Conservation (phyloP, 2,113 vertebrate species). For the Haliaeetus leucogaster region DNA sequence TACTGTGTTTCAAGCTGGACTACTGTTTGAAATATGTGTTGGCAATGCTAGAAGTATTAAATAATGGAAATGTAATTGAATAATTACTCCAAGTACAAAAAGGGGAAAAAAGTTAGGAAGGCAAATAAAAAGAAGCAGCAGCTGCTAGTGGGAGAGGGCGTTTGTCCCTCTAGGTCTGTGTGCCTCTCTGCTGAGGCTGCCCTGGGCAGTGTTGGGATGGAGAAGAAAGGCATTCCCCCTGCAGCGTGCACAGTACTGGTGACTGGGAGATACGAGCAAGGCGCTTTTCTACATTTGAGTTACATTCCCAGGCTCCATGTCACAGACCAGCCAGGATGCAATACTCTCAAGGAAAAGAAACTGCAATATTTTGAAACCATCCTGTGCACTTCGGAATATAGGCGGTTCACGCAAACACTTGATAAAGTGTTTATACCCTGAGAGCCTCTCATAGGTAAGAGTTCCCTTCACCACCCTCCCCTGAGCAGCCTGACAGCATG, state of each 20-base stretch:
- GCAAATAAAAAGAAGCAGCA: background rate
- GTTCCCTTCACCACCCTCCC: background rate
- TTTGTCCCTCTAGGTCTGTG: background rate
- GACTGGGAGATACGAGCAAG: background rate
- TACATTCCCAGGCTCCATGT: background rate
- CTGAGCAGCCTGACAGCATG: background rate
- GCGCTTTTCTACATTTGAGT: background rate
- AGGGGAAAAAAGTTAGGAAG: background rate
- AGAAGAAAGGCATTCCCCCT: background rate
- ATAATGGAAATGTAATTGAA: background rate
- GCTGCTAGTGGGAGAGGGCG: background rate
- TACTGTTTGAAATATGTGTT: background rate
- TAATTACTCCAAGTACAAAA: background rate
- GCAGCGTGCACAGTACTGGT: accelerated
- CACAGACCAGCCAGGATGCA: background rate
- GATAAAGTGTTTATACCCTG: background rate
- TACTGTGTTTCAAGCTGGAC: background rate
- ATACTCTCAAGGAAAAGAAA: background rate
- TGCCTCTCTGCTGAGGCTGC: background rate
- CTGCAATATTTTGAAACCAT: conserved; percentile 36
- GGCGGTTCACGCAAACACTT: background rate
- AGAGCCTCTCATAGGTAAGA: conserved; percentile 27
- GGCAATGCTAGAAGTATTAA: background rate
- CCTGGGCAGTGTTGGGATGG: background rate
- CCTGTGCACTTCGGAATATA: background rate